Evolutionary conservation across 2,113 vertebrate species (phyloP).

Genomic region (Thermophis baileyi): DNA sequence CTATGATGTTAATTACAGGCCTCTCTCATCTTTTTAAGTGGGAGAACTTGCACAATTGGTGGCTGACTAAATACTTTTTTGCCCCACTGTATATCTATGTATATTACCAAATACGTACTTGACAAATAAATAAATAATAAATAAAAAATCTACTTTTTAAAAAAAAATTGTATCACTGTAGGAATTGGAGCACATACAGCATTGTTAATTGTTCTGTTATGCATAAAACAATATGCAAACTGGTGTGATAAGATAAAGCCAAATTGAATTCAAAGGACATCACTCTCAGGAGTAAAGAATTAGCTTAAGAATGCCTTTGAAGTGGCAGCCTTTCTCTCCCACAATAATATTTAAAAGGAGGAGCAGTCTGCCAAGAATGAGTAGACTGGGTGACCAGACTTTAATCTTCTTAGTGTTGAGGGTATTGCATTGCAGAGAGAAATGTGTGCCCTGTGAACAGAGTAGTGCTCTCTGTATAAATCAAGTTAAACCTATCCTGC

Average conservation of each 20-base stretch:
- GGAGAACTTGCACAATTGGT: too few relatives aligned
- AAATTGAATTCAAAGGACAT: background rate
- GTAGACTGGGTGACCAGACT: background rate
- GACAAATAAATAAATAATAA: too few relatives aligned
- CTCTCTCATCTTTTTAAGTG: too few relatives aligned
- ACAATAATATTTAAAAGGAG: background rate
- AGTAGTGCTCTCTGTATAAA: background rate
- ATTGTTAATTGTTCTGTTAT: background rate
- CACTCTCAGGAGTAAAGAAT: background rate
- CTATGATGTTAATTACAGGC: too few relatives aligned
- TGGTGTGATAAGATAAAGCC: background rate
- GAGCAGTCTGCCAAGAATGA: background rate
- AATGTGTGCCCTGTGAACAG: background rate
- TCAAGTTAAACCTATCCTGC: background rate
- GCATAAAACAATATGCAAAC: background rate
- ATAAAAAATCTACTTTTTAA: too few relatives aligned
- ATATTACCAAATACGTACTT: too few relatives aligned
- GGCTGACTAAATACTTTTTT: too few relatives aligned
- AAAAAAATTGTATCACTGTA: background rate
- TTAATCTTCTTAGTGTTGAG: background rate
- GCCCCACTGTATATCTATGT: too few relatives aligned
- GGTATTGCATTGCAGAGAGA: background rate
- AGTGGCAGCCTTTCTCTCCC: background rate
- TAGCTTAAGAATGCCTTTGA: background rate
- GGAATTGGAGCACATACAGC: too few relatives aligned